Evolutionary conservation across 1,140 invertebrate genomes (phyloP).

Genomic region (Drosophila chauvacae): DNA sequence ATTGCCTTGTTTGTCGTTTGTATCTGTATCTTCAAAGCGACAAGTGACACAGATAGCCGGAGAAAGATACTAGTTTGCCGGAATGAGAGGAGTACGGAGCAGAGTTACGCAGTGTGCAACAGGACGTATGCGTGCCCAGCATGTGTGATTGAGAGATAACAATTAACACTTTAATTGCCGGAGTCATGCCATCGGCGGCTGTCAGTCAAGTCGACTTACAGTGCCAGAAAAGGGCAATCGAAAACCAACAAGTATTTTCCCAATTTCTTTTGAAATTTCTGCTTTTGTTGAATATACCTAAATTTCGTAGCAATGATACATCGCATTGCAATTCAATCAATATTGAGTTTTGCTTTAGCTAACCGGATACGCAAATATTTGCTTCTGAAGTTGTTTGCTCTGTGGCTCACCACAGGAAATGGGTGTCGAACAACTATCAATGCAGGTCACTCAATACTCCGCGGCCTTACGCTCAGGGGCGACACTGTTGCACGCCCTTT

Average conservation of each 20-base stretch:
- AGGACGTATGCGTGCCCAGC: constrained; percentile 56
- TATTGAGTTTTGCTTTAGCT: constrained; percentile 3
- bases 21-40: constrained; percentile 30
- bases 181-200: constrained; percentile 29
- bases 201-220: constrained; percentile 12
- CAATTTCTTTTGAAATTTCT: background rate
- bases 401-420: constrained; percentile 26
- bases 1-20: constrained; percentile 44
- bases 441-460: constrained; percentile 29
- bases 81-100: background rate
- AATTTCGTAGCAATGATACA: background rate
- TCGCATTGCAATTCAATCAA: background rate
- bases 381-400: constrained; percentile 22
- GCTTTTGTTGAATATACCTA: background rate
- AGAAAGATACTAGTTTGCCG: background rate
- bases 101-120: constrained; percentile 41
- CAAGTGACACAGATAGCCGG: constrained; percentile 15
- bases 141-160: constrained; percentile 22
- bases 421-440: constrained; percentile 5
- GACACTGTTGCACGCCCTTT: constrained; percentile 25
- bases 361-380: constrained; percentile 30
- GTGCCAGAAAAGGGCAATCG: background rate
- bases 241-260: background rate
- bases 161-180: constrained; percentile 28
- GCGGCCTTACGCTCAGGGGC: constrained; percentile 26